Percentiles rank a stretch among this genome's conserved stretches.
Evolutionary conservation across 2,888 invertebrate species (phyloP).

Genomic region (Sarcophaga variegata): DNA sequence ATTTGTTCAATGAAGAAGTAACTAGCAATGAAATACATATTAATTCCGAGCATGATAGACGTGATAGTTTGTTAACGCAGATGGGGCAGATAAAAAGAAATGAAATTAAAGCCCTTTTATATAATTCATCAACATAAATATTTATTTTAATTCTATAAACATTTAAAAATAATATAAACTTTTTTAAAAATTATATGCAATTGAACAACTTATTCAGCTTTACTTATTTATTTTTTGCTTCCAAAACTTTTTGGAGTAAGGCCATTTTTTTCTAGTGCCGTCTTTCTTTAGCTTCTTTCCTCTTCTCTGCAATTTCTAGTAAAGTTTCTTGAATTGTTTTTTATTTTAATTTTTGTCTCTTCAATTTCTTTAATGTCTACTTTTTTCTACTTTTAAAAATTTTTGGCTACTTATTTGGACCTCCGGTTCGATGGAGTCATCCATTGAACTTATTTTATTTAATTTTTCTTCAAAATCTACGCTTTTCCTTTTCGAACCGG

Average conservation of each 20-base stretch:
- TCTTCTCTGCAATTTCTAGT: conserved; percentile 4
- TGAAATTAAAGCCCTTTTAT: conserved; percentile 26
- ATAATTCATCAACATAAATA: conserved; percentile 30
- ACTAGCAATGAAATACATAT: too few relatives aligned
- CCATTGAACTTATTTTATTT: conserved; percentile 8
- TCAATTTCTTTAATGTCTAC: background rate
- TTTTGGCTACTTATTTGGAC: background rate
- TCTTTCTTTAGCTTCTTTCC: background rate
- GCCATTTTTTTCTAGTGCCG: conserved; percentile 4
- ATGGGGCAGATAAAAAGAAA: background rate
- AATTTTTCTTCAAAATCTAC: conserved; percentile 46
- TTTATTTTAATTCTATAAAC: background rate
- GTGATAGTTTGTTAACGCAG: too few relatives aligned
- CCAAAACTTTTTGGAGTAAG: background rate
- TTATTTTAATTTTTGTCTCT: too few relatives aligned
- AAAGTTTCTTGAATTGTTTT: background rate
- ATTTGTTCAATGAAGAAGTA: too few relatives aligned
- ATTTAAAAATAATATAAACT: too few relatives aligned
- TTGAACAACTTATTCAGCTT: background rate
- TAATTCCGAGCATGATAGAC: too few relatives aligned
- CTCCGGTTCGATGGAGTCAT: background rate
- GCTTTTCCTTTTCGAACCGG: conserved; percentile 31
- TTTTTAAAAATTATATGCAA: background rate
- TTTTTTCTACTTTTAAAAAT: too few relatives aligned
- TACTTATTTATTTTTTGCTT: background rate